Percentiles rank a stretch among this genome's conserved stretches.
Evolutionary conservation across 2,888 invertebrate species (phyloP).

Genomic region (Muscina levida): DNA sequence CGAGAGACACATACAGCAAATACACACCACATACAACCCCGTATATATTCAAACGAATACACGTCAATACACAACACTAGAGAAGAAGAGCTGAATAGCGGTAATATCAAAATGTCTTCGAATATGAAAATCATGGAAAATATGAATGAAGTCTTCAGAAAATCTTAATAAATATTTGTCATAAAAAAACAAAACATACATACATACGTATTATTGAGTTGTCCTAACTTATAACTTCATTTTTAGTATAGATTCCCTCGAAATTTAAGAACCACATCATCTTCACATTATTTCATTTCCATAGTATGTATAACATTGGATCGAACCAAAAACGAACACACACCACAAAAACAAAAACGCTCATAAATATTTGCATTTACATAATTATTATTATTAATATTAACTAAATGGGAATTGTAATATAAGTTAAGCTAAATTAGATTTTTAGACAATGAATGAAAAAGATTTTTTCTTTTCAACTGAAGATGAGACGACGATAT

Average conservation of each 20-base stretch:
- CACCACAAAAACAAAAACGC: slow-evolving; percentile 25
- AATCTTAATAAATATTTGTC: slow-evolving; percentile 8
- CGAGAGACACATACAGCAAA: not conserved
- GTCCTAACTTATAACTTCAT: not conserved
- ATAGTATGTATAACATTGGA: not conserved
- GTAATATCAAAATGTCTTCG: slow-evolving; percentile 69
- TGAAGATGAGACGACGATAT: not conserved
- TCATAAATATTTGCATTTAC: slow-evolving; percentile 59
- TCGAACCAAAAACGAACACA: no score
- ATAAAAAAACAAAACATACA: not conserved
- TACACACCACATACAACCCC: slow-evolving; percentile 5
- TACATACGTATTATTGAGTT: not conserved
- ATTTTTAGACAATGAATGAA: slow-evolving; percentile 30
- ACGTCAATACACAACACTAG: slow-evolving; percentile 56
- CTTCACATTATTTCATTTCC: not conserved
- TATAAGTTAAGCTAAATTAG: slow-evolving; percentile 33
- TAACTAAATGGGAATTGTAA: slow-evolving; percentile 61
- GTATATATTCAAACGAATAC: not conserved
- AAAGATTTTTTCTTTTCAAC: slow-evolving; percentile 23
- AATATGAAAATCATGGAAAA: slow-evolving; percentile 10
- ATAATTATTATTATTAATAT: slow-evolving; percentile 44
- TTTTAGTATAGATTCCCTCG: not conserved
- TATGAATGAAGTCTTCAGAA: not conserved
- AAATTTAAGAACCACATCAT: not conserved
- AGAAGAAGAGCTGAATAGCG: slow-evolving; percentile 69